Conservation (phyloP, 2,113 vertebrate genomes). For the Leptobrachium ailaonicum region DNA sequence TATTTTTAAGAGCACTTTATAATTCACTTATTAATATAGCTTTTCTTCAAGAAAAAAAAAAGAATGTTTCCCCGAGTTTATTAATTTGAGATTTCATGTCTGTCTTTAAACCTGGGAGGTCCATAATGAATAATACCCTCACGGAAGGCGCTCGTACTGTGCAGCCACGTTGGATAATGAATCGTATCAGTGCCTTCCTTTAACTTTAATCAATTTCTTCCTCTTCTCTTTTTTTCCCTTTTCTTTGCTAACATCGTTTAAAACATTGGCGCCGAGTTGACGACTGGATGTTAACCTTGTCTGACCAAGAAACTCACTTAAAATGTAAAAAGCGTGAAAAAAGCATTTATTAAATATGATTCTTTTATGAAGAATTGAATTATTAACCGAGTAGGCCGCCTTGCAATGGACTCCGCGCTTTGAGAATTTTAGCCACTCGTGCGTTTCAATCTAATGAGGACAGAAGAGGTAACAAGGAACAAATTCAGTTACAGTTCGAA, state of each 20-base stretch:
- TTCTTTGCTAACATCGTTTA: constrained; percentile 23
- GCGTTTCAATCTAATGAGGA: neutral
- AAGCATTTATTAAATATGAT: constrained; percentile 17
- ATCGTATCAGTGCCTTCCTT: neutral
- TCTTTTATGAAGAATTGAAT: constrained; percentile 7
- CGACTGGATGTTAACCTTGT: neutral
- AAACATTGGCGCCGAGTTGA: neutral
- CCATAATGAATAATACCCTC: neutral
- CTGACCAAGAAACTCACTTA: constrained; percentile 1
- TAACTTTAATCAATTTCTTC: neutral
- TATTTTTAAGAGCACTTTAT: too few species aligned
- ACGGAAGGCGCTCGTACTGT: neutral
- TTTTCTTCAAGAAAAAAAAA: neutral
- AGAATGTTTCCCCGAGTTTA: neutral
- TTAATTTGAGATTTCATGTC: neutral
- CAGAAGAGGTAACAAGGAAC: too few species aligned
- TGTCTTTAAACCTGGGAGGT: neutral
- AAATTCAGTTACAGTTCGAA: too few species aligned
- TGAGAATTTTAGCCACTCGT: neutral
- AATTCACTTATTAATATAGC: neutral
- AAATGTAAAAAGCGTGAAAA: constrained; percentile 2
- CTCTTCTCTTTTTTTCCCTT: too few species aligned
- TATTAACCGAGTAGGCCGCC: neutral
- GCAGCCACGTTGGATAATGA: neutral
- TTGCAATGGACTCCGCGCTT: neutral